Conservation (phyloP, 2,888 invertebrate species). For the Hipparchia sbordonii region DNA sequence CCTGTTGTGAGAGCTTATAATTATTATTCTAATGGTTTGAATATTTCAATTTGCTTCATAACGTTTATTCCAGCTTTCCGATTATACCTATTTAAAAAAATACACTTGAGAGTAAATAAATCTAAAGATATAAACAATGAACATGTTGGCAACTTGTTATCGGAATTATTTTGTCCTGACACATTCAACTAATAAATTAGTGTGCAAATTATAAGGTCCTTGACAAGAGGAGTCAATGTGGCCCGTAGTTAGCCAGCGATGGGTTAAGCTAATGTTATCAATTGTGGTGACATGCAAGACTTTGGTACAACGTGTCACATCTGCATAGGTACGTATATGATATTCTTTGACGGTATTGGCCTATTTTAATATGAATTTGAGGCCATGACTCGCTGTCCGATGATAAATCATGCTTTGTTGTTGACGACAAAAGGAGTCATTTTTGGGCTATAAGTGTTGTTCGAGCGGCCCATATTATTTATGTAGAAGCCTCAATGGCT, state of each 20-base stretch:
- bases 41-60: background rate
- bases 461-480: slow-evolving; percentile 46
- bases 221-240: too few species aligned
- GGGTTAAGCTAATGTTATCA: too few species aligned
- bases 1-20: slow-evolving; percentile 12
- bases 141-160: too few species aligned
- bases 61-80: background rate
- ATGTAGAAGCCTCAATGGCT: slow-evolving; percentile 27
- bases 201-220: too few species aligned
- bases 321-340: background rate
- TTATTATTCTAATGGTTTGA: slow-evolving; percentile 13
- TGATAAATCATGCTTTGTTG: slow-evolving; percentile 78
- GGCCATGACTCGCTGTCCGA: slow-evolving; percentile 42
- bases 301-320: slow-evolving; percentile 3
- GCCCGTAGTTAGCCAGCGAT: too few species aligned
- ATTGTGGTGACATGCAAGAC: background rate
- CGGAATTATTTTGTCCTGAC: too few species aligned
- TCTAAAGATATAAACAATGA: too few species aligned
- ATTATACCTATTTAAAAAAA: background rate
- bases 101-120: too few species aligned
- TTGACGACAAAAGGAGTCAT: slow-evolving; percentile 74
- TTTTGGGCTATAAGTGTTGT: slow-evolving; percentile 69
- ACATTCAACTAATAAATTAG: too few species aligned
- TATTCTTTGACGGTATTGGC: slow-evolving; percentile 38
- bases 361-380: slow-evolving; percentile 46